Evolutionary conservation across 2,888 invertebrate species (phyloP).

Genomic region (Meganola albula): DNA sequence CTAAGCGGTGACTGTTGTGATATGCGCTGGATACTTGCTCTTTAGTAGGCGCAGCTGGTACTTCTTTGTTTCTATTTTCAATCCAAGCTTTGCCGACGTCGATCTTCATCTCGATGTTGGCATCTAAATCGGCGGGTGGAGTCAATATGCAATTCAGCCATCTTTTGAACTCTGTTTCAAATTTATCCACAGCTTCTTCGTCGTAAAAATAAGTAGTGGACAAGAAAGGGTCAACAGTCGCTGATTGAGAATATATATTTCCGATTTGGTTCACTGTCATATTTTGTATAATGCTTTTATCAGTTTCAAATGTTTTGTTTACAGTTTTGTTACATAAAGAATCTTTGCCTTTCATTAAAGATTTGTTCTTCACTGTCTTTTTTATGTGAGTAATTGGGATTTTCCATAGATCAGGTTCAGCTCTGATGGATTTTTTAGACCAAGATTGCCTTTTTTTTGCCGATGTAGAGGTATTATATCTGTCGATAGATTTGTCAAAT

Average conservation of each 20-base stretch:
- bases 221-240: slow-evolving; percentile 82
- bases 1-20: slow-evolving; percentile 81
- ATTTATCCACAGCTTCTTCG: slow-evolving; percentile 81
- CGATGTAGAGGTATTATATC: slow-evolving; percentile 25
- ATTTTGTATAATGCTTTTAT: slow-evolving; percentile 65
- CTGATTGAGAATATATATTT: slow-evolving; percentile 66
- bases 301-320: slow-evolving; percentile 48
- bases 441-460: slow-evolving; percentile 45
- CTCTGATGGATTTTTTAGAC: slow-evolving; percentile 59
- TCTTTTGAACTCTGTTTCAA: slow-evolving; percentile 84
- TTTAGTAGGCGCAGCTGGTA: slow-evolving; percentile 82
- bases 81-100: slow-evolving; percentile 87
- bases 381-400: slow-evolving; percentile 44
- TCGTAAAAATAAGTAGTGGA: slow-evolving; percentile 82
- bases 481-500: slow-evolving; percentile 49
- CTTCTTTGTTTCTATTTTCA: slow-evolving; percentile 82
- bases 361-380: slow-evolving; percentile 43
- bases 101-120: slow-evolving; percentile 78
- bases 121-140: slow-evolving; percentile 84
- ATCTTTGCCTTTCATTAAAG: slow-evolving; percentile 35
- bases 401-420: slow-evolving; percentile 61
- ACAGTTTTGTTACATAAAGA: slow-evolving; percentile 39
- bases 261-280: slow-evolving; percentile 54
- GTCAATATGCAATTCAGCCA: slow-evolving; percentile 88
- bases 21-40: slow-evolving; percentile 83